These are phyloP conservation scores for Hemitrygon akajei DNA, from an alignment of 2,797 vertebrate species.

Conservation along the genomic window DNA sequence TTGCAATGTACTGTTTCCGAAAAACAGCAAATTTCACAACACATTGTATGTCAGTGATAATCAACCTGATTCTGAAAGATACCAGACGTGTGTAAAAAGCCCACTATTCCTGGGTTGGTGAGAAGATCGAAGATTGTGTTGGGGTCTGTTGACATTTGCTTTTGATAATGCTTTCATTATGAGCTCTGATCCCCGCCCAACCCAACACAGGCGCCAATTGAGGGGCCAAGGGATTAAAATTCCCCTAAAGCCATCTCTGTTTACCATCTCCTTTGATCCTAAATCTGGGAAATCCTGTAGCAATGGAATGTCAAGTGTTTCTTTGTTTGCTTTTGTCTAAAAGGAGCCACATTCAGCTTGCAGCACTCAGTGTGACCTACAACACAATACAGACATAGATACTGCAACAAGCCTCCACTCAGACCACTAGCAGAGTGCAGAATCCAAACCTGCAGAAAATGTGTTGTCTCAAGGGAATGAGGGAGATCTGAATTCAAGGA, in stretches of 20 bases:
- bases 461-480: too few species aligned
- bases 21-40: too few species aligned
- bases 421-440: background rate
- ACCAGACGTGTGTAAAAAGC: background rate
- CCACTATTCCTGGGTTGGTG: background rate
- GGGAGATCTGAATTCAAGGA: too few species aligned
- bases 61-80: background rate
- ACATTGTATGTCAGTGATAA: too few species aligned
- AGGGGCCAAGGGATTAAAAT: slow-evolving; percentile 14
- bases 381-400: background rate
- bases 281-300: background rate
- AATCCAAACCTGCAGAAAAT: background rate
- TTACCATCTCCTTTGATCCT: slow-evolving; percentile 25
- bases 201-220: background rate
- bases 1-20: too few species aligned
- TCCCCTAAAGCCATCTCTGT: slow-evolving; percentile 9
- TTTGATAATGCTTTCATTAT: slow-evolving; percentile 21
- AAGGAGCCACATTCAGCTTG: background rate
- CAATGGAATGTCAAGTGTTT: slow-evolving; percentile 29
- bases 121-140: slow-evolving; percentile 20
- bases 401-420: background rate
- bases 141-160: background rate
- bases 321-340: slow-evolving; percentile 4
- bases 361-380: background rate
- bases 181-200: background rate